Base-by-base conservation (phyloP, 1,140 invertebrate genomes). In the Schlechtendalia chinensis region DNA sequence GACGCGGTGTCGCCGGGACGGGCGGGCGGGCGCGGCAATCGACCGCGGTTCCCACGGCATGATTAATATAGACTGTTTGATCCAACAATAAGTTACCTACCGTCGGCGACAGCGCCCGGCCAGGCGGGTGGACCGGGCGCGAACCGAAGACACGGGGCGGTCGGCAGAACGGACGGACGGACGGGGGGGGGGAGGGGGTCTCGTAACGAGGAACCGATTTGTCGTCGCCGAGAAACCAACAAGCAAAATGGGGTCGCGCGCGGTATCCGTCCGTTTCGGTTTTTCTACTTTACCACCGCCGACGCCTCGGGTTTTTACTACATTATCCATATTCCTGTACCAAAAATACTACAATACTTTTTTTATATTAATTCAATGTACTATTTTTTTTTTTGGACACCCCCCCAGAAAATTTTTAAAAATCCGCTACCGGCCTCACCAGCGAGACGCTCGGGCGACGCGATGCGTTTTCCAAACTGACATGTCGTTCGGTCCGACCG, bases 21-120 rank as follows among this genome's bases (percentile, higher is more conserved):
- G 19, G 16, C 67, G 45, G 32, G 45, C 45, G 16, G 24, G 67
- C 47, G 50, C n/a, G n/a, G n/a, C 69, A 29, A 54, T 22, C 56
- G 75, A 79, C 75, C 75, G 39, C 75, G 56, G 39, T 79, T 79
- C 75, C 75, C 75, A 79, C 75, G 58, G 58, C 58, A 79, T 79
- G 75, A 79, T 79, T 79, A 79, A 79, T 79, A 58, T 79, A 79
- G 75, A 79, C 75, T 79, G 75, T 79, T 79, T 79, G 75, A 79
- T 79, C 75, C 75, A 79, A 79, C 75, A 79, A 79, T 79, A 79
- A 79, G 75, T 79, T 79, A 79, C 75, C 58, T 79, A 63, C 75
- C 61, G 75, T 79, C 75, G 63, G 63, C 75, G 63, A 63, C 75
- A 14, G 39, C n/a, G 32, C 54, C 29, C 16, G n/a, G n/a, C n/a